These are phyloP conservation scores for Scrobipalpa atriplicella DNA, from an alignment of 2,888 invertebrate genomes.

Conservation along the genomic window DNA sequence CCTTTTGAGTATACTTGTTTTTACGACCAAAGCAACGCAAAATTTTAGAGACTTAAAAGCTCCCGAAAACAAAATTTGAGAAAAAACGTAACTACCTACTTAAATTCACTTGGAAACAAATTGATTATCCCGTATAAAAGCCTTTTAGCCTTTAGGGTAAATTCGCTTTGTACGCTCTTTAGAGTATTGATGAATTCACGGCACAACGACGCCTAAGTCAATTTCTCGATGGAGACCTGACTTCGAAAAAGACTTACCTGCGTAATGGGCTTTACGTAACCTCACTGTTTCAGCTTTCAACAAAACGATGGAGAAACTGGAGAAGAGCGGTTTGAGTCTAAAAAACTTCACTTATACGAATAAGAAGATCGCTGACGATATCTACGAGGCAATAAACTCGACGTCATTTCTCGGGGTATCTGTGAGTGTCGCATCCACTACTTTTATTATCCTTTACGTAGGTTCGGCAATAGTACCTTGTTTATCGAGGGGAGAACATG, in stretches of 20 bases:
- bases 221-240: slow-evolving; percentile 4
- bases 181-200: slow-evolving; percentile 14
- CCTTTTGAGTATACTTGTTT: neutral
- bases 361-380: slow-evolving; percentile 96
- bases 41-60: neutral
- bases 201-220: slow-evolving; percentile 16
- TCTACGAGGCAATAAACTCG: slow-evolving; percentile 99
- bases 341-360: slow-evolving; percentile 98
- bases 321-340: slow-evolving; percentile 90
- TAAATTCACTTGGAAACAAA: slow-evolving; percentile 5
- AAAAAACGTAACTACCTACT: neutral
- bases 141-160: slow-evolving; percentile 14
- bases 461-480: no score
- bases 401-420: slow-evolving; percentile 99
- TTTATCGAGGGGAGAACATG: no score
- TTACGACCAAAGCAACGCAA: neutral
- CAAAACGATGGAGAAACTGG: slow-evolving; percentile 95
- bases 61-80: neutral
- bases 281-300: slow-evolving; percentile 90
- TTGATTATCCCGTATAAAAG: slow-evolving; percentile 12
- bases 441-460: slow-evolving; percentile 30
- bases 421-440: slow-evolving; percentile 84
- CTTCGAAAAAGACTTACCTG: slow-evolving; percentile 12
- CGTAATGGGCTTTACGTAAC: slow-evolving; percentile 22
- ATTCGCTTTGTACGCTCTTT: slow-evolving; percentile 12